phyloP scores from a whole-genome alignment of 2,797 vertebrate genomes.

The Scolopax rusticola region DNA sequence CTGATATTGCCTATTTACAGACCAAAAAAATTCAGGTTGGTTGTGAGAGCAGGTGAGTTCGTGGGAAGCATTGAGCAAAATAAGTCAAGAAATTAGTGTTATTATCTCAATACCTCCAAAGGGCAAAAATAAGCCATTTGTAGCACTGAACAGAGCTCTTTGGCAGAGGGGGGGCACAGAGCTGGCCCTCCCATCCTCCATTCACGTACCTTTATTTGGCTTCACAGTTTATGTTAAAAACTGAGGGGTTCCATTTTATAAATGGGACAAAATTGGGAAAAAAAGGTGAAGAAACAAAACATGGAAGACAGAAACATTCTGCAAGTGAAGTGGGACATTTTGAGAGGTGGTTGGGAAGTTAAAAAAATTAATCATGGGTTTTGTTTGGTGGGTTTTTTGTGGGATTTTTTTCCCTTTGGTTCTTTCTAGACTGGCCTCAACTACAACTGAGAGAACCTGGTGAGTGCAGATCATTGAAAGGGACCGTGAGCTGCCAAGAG shows the following conservation, averaged over 20 bases:
- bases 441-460: background rate
- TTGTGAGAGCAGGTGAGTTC: background rate
- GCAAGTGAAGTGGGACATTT: background rate
- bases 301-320: background rate
- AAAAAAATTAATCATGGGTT: background rate
- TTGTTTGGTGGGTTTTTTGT: background rate
- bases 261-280: background rate
- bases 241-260: background rate
- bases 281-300: background rate
- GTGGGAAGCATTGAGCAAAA: background rate
- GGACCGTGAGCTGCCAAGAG: background rate
- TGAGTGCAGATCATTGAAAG: background rate
- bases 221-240: background rate
- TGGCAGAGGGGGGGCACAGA: background rate
- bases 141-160: background rate
- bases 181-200: background rate
- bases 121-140: background rate
- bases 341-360: background rate
- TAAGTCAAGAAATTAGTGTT: background rate
- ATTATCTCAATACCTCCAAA: background rate
- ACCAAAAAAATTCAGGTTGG: background rate
- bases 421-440: background rate
- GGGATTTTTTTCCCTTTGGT: accelerated
- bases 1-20: background rate
- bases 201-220: background rate